Evolutionary conservation across 2,113 vertebrate species (phyloP).

Genomic region (Mormoops blainvillei): DNA sequence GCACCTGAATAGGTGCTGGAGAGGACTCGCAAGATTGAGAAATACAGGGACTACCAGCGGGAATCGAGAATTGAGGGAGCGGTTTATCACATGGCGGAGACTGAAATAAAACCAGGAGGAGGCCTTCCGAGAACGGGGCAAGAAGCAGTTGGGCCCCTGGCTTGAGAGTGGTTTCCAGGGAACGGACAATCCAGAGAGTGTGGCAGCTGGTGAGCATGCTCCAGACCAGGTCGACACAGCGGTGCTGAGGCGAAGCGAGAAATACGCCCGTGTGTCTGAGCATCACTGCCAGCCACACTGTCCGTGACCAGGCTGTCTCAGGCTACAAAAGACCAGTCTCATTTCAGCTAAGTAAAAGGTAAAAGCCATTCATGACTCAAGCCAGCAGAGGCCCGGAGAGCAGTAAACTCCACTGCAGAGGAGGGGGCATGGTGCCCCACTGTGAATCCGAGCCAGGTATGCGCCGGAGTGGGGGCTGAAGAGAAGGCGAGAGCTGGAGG

Average conservation of each 20-base stretch:
- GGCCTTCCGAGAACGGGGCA: not conserved
- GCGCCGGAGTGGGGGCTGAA: not conserved
- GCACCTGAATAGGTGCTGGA: not conserved
- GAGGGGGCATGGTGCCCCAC: accelerated
- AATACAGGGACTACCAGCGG: not conserved
- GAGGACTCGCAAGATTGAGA: not conserved
- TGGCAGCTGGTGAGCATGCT: not conserved
- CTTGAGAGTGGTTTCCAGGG: not conserved
- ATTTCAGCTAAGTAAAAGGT: not conserved
- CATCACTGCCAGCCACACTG: not conserved
- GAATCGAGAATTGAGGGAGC: not conserved
- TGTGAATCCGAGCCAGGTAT: not conserved
- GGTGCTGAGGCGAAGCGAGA: not conserved
- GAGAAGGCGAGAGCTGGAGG: not conserved
- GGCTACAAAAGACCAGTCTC: not conserved
- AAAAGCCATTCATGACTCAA: not conserved
- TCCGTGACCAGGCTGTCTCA: not conserved
- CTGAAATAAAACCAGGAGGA: not conserved
- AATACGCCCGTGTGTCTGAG: not conserved
- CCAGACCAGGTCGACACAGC: not conserved
- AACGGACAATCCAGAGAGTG: not conserved
- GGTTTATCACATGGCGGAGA: not conserved
- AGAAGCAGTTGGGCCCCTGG: not conserved
- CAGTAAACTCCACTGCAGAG: not conserved
- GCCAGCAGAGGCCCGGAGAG: not conserved